Base-by-base conservation (phyloP, 2,797 vertebrate genomes). In the Cetoscarus ocellatus region DNA sequence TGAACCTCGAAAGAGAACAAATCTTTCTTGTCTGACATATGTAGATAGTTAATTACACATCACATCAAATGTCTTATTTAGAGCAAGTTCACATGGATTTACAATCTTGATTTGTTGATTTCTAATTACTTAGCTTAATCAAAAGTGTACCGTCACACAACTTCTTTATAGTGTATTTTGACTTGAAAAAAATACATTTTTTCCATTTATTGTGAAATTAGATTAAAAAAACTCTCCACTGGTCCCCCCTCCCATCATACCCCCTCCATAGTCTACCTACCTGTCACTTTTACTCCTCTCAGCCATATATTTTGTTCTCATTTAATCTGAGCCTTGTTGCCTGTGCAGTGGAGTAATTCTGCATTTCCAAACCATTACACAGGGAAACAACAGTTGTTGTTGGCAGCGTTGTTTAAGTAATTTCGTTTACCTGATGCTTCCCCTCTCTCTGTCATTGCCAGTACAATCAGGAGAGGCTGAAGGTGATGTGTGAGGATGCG, bases 401-500 rank as follows among this genome's bases (percentile, higher is more conserved):
- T 84, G 84, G 75, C 80, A 59, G 67, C 52, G n/a, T 67, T 42
- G 66, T 76, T 88, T 69, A 80, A 54, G 80, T 85, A 75, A 80
- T 89, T 82, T 49, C 42, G 76, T 87, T 83, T 83, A 76, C 78
- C 76, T 76, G 78, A 77, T 64, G 70, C 68, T 56, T 73, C 54
- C 56, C 15, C 34, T 42, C 60, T 51, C 51, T 54, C 60, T 68
- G 67, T 80, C 61, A 1, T 35, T 83, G 89, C 43, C 76, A 86
- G 91, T 86, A 96, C 0, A 97, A 96, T 67, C 93, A 97, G 77
- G 97, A 97, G 88, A 95, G 97, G 44, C 94, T 98, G 86, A 97
- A 98, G 94, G 97, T 98, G 91, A 98, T 97, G 97, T 97, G 97
- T 39, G 96, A 98, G 90, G 96, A 98, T 2, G 96, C 96, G 2